Conservation (phyloP, 37 sponge, comb jelly and placozoan genomes). For the Aphrocallistes beatrix region DNA sequence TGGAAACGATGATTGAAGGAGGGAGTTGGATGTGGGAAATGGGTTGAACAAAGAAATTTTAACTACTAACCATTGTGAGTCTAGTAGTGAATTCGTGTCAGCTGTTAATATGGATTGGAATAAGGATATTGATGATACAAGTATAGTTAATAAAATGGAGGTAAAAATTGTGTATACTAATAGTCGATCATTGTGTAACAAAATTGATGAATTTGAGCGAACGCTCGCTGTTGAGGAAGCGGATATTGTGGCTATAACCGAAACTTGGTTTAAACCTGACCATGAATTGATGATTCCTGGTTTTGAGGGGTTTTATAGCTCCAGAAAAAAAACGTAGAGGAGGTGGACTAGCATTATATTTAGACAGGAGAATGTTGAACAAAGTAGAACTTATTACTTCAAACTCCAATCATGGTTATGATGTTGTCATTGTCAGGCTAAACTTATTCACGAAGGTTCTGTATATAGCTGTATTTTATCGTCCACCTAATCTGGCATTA, state of each 20-base stretch:
- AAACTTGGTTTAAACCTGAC: neutral
- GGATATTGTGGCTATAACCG: neutral
- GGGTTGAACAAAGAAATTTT: too few species aligned
- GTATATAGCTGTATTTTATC: neutral
- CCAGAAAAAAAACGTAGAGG: neutral
- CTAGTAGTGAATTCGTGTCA: too few species aligned
- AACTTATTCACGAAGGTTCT: neutral
- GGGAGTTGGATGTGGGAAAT: too few species aligned
- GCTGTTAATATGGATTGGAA: too few species aligned
- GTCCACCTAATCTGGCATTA: neutral
- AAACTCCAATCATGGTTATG: neutral
- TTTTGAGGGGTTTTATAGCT: neutral
- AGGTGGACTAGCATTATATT: neutral
- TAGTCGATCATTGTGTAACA: neutral
- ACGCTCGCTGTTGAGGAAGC: neutral
- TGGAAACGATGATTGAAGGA: too few species aligned
- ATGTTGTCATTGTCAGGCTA: neutral
- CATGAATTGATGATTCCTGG: neutral
- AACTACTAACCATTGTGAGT: too few species aligned
- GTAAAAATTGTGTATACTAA: neutral
- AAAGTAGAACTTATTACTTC: neutral
- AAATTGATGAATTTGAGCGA: neutral
- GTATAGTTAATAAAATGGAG: neutral
- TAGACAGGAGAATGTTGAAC: neutral
- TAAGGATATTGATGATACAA: neutral